A percentile compares a stretch with the other conserved stretches of the same genome.
These are phyloP conservation scores for Acanthosepion esculentum DNA, from an alignment of 2,888 invertebrate species.

Conservation along the genomic window DNA sequence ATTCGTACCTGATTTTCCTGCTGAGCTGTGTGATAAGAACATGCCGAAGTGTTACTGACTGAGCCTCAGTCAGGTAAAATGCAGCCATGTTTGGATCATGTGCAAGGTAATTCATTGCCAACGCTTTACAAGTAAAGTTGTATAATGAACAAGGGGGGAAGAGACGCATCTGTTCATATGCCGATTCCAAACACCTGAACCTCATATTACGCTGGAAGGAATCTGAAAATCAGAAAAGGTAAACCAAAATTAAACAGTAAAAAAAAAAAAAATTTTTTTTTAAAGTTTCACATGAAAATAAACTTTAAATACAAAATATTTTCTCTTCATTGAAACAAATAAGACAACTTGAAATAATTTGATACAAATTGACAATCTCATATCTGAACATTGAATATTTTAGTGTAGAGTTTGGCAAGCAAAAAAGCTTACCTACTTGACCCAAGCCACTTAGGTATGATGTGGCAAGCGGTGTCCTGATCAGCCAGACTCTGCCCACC, in stretches of 20 bases:
- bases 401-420: too few species aligned
- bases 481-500: too few species aligned
- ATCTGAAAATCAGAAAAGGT: neutral
- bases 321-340: too few species aligned
- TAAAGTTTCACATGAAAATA: too few species aligned
- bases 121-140: constrained; percentile 62
- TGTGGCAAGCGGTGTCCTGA: too few species aligned
- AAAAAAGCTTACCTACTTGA: too few species aligned
- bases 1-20: constrained; percentile 62
- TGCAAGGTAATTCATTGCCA: constrained; percentile 60
- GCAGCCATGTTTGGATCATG: constrained; percentile 59
- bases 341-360: too few species aligned
- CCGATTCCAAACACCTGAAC: constrained; percentile 56
- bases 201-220: neutral
- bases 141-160: constrained; percentile 65
- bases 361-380: too few species aligned
- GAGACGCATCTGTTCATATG: constrained; percentile 59
- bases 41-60: constrained; percentile 70
- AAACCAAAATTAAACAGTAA: neutral
- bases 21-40: constrained; percentile 60
- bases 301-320: too few species aligned
- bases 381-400: too few species aligned
- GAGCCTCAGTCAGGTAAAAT: constrained; percentile 68
- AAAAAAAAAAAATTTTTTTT: neutral
- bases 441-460: too few species aligned